Evolutionary conservation across 2,797 vertebrate genomes (phyloP).

Genomic region (Notolabrus celidotus): DNA sequence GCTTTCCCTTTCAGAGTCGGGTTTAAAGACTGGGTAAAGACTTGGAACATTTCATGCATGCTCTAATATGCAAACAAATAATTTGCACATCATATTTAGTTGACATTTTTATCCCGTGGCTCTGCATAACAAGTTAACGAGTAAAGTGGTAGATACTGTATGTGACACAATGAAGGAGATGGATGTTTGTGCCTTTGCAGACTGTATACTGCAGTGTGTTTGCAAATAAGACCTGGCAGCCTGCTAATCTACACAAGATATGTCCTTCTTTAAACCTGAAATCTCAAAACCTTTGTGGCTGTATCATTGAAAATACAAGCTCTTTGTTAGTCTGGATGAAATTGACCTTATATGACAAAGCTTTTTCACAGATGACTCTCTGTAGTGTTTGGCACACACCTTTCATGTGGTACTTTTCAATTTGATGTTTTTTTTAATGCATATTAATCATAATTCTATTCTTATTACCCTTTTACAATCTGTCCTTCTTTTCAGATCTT

Average conservation of each 20-base stretch:
- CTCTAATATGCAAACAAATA: conserved; percentile 62
- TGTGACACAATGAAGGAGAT: background rate
- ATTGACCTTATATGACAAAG: background rate
- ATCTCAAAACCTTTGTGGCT: background rate
- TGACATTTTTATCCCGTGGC: conserved; percentile 19
- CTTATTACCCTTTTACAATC: background rate
- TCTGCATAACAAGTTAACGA: conserved; percentile 21
- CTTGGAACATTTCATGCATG: conserved; percentile 58
- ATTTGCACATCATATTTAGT: conserved; percentile 43
- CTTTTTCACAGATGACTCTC: background rate
- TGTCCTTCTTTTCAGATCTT: background rate
- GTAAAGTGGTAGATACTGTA: background rate
- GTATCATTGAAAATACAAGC: background rate
- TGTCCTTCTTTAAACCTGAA: background rate
- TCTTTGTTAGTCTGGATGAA: background rate
- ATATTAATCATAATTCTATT: background rate
- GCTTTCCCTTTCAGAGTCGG: conserved; percentile 47
- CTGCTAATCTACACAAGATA: background rate
- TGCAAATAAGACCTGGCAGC: background rate
- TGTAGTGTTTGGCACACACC: background rate
- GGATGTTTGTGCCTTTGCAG: background rate
- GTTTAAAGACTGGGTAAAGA: conserved; percentile 49
- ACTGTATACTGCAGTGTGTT: background rate
- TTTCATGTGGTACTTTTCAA: background rate
- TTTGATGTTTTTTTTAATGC: background rate